Base-by-base conservation (phyloP, 2,888 invertebrate species). In the Cataglyphis altisquamis region DNA sequence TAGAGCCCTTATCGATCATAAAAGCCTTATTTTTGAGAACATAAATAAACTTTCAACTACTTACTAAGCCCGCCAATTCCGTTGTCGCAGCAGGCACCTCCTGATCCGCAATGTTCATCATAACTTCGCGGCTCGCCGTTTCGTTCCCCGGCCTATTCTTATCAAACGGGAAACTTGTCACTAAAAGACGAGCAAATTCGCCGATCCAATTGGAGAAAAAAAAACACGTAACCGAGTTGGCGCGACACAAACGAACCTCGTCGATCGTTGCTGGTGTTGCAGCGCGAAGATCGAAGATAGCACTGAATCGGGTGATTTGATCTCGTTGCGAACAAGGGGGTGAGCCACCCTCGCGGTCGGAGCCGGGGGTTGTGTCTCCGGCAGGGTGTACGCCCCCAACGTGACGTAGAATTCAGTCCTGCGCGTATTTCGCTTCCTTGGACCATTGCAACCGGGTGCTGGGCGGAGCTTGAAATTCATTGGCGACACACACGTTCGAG, bases 41-140 rank as follows among this genome's bases (percentile, higher is more conserved):
- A 66, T 10, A 52, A 10, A 75, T 70, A 18, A 39, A 55, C 36
- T 36, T 45, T 48, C 15, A 70, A 1, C 0, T 62, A 87, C 91
- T 92, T 84, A 93, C 93, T 92, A 93, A 86, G 88, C 92, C 90
- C 9, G 90, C 78, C 72, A 92, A 86, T 84, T 93, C 92, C 25
- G 91, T 86, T 0, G 90, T 89, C 25, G 92, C 91, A 18, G 91
- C 93, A 8, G 93, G 93, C 48, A 93, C 93, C 81, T 93, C 93
- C 86, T 93, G 93, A 89, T 93, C 93, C 66, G 92, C 86, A 39
- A 93, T 87, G 70, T 91, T 93, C 93, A 93, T 93, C 90, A 91
- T 93, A 55, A 70, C 63, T 70, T 60, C 18, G 68, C 57, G 29
- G 15, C 68, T n/a, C 18, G 25, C 48, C 4, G 25, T 39, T 29